Base-by-base conservation (phyloP, 2,113 vertebrate genomes). In the Numenius arquata region DNA sequence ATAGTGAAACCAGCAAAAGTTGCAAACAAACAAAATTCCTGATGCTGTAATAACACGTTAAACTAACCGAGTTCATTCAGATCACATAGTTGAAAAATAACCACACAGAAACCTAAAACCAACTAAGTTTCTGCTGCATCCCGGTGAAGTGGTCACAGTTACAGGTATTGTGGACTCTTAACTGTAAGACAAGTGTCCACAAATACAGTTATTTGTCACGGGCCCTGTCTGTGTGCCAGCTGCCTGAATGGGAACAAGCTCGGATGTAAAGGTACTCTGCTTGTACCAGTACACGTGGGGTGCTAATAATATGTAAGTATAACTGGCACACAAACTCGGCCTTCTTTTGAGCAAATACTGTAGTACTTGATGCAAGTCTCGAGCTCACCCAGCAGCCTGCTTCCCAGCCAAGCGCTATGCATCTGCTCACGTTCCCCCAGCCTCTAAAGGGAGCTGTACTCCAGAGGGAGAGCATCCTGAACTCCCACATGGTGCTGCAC, bases 221-320 rank as follows among this genome's bases (percentile, higher is more conserved):
- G 30, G 22, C 5, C 25, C 30, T 10, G 21, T 8, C 36, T 8
- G 3, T 1, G 34, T 7, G 29, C 25, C 29, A 25, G 12, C 15
- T 14, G 27, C 3, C 74, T 3, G 5, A 47, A 8, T 5, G 20
- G 43, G 52, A 26, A 17, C n/a, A 21, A 18, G 15, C 55, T 25
- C 1, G 2, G 34, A 9, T 6, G 30, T 11, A 32, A 12, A 26
- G n/a, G 30, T 17, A 1, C 55, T 6, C 34, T 4, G 48, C 47
- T 26, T 55, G 4, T 2, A 14, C 8, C 20, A 11, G 8, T 2
- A 17, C 50, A 8, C 4, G 7, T 11, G 1, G 27, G 1, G 0
- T 6, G 59, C 67, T 15, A 22, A 5, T 3, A 5, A 6, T 3
- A 7, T 0, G 9, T 5, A 20, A 74, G 32, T 5, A 1, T 6